Conservation (phyloP, 2,888 invertebrate species). For the Lepeophtheirus nordmannii region DNA sequence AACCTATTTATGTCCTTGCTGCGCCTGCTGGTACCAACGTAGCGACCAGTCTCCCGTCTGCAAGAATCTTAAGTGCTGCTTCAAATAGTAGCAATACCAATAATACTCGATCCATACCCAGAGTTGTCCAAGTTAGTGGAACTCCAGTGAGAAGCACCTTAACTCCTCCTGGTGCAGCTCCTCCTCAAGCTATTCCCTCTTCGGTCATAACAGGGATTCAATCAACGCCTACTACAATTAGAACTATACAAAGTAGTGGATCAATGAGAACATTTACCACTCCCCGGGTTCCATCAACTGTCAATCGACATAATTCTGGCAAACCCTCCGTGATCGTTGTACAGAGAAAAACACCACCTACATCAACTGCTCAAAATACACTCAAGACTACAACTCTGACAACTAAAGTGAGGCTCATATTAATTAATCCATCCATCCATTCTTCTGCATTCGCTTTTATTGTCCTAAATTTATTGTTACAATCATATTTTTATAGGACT, state of each 20-base stretch:
- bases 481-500: background rate
- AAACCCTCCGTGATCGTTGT: background rate
- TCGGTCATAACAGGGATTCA: background rate
- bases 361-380: background rate
- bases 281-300: background rate
- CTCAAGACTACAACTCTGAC: conserved; percentile 5
- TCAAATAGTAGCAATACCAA: background rate
- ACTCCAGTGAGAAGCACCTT: background rate
- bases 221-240: background rate
- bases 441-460: background rate
- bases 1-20: background rate
- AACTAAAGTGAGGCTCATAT: background rate
- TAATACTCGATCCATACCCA: background rate
- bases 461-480: background rate
- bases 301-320: background rate
- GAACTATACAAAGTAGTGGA: background rate
- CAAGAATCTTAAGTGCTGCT: background rate
- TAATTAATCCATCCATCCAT: background rate
- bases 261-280: background rate
- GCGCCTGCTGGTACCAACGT: background rate
- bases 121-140: background rate
- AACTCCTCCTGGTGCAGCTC: background rate
- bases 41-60: background rate
- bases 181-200: too few relatives aligned
- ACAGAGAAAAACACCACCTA: background rate